phyloP scores from a whole-genome alignment of 2,888 invertebrate genomes.

The Hydrotaea cyrtoneurina region DNA sequence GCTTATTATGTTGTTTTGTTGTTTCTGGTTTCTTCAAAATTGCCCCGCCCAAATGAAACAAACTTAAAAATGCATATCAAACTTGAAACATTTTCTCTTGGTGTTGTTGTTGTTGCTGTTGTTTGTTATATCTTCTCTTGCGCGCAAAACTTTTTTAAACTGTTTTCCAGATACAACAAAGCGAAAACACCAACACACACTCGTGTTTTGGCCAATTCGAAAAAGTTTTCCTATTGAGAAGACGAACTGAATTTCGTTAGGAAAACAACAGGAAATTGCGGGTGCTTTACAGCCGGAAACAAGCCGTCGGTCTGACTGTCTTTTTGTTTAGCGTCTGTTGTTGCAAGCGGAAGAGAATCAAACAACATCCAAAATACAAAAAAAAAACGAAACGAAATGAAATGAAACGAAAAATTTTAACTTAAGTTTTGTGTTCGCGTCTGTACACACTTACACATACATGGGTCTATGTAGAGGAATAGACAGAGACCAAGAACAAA shows the following conservation, averaged over 20 bases:
- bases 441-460: background rate
- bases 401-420: conserved; percentile 62
- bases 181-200: conserved; percentile 7
- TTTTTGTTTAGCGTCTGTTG: conserved; percentile 57
- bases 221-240: conserved; percentile 47
- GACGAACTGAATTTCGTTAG: conserved; percentile 58
- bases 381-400: no score
- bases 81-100: conserved; percentile 54
- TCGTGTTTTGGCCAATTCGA: conserved; percentile 35
- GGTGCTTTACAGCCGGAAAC: conserved; percentile 70
- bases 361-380: conserved; percentile 32
- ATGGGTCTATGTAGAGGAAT: no score
- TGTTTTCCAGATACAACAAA: conserved; percentile 57
- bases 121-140: background rate
- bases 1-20: conserved; percentile 41
- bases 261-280: conserved; percentile 69
- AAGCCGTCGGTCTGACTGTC: conserved; percentile 69
- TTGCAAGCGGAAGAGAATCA: conserved; percentile 44
- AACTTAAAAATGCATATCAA: conserved; percentile 52
- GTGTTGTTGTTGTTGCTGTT: no score
- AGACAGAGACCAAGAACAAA: conserved; percentile 25
- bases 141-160: conserved; percentile 55
- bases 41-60: background rate
- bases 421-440: conserved; percentile 51
- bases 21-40: background rate